Conservation (phyloP, 2,888 invertebrate species). For the Melanostoma mellinum region DNA sequence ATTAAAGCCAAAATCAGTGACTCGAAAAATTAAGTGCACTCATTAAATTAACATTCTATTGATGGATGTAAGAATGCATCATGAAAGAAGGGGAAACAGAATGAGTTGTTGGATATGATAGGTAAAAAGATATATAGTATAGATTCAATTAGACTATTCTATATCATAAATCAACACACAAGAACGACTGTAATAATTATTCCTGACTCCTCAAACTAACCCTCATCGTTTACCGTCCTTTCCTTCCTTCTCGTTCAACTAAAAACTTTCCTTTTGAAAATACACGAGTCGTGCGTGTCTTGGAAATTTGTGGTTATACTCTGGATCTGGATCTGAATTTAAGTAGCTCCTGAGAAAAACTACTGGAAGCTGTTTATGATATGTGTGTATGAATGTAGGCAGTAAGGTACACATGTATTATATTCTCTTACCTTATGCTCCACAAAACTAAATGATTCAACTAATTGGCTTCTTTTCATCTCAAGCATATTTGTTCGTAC, state of each 20-base stretch:
- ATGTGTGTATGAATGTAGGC: not conserved
- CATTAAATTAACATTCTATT: constrained; percentile 58
- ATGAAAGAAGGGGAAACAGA: not conserved
- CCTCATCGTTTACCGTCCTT: too few relatives aligned
- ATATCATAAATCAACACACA: constrained; percentile 31
- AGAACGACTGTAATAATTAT: constrained; percentile 18
- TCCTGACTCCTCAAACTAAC: not conserved
- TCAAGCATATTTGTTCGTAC: not conserved
- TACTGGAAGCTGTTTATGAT: constrained; percentile 5
- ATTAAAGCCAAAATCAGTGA: constrained; percentile 49
- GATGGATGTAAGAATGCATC: constrained; percentile 10
- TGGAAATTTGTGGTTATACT: constrained; percentile 13
- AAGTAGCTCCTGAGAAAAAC: constrained; percentile 11
- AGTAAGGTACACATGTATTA: not conserved
- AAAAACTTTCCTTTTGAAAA: too few relatives aligned
- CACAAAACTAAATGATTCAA: constrained; percentile 49
- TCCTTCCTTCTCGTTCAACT: too few relatives aligned
- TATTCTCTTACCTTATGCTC: constrained; percentile 21
- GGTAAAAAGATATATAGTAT: constrained; percentile 44
- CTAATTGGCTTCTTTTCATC: constrained; percentile 59
- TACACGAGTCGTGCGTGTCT: not conserved
- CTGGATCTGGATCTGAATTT: not conserved
- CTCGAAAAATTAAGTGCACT: constrained; percentile 15
- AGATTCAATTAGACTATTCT: constrained; percentile 57
- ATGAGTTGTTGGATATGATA: not conserved